Base-by-base conservation (phyloP, 2,113 vertebrate genomes). In the Pseudolaguvia tuberculata region DNA sequence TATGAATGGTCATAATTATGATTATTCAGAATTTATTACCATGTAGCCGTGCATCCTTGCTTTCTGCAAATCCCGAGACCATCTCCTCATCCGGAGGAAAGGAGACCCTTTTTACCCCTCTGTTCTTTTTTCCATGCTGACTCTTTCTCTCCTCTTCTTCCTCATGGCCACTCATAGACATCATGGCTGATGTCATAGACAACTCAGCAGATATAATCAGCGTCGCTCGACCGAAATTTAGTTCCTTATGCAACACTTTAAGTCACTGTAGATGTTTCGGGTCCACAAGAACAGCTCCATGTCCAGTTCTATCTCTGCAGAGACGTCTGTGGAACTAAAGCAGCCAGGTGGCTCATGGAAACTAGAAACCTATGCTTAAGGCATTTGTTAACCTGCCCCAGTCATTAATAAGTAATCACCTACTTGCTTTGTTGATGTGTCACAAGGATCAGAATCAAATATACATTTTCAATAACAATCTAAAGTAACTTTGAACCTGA, bases 71-170 rank as follows among this genome's bases (percentile, higher is more conserved):
- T 21, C 86, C 85, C 0, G 88, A 91, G 23, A 91, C 89, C 10
- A 92, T 90, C 68, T 87, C 79, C 27, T 86, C 89, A 42, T 90
- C 91, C 0, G 89, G 86, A 14, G 90, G 88, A 71, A 92, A 92
- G 15, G 88, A 87, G 76, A 92, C 91, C 39, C 39, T 88, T 77
- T 89, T 91, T 18, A 70, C 82, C 39, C 59, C 78, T 79, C 84
- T 85, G 18, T 58, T 61, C 50, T 85, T 83, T 69, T 78, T 88
- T 67, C 78, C 78, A 15, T 29, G 52, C 67, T 57, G 72, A 45
- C 55, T 25, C n/a, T 42, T 42, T 42, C 1, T 9, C 39, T 21
- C 8, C 18, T 25, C 63, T 39, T 81, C 73, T 25, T 83, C 75
- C 45, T 69, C 78, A 63, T 69, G 72, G 17, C 70, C 78, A 58